Percentiles rank a stretch among this genome's conserved stretches.
Conservation (phyloP, 1,140 invertebrate species). For the Drosophila burlai region DNA sequence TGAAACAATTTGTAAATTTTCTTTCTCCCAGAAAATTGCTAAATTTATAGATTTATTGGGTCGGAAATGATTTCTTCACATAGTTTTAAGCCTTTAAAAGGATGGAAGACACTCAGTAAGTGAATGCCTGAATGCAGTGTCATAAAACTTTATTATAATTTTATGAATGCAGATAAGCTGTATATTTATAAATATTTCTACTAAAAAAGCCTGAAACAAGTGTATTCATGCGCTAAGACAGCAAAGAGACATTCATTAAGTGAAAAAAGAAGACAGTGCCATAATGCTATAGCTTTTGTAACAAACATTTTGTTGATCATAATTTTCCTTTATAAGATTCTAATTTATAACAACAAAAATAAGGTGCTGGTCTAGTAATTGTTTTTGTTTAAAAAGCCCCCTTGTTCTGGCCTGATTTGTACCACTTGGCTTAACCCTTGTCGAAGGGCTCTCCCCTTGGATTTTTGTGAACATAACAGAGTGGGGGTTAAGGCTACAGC, state of each 20-base stretch:
- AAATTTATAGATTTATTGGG: too few relatives aligned
- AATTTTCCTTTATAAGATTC: not conserved
- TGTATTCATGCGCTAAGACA: too few relatives aligned
- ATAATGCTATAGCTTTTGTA: not conserved
- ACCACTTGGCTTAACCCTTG: slow-evolving; percentile 1
- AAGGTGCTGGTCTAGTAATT: too few relatives aligned
- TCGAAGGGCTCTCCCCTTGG: not conserved
- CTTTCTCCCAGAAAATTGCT: too few relatives aligned
- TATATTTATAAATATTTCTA: not conserved
- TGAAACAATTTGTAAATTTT: too few relatives aligned
- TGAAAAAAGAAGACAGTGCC: not conserved
- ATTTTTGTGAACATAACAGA: not conserved
- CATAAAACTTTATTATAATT: too few relatives aligned
- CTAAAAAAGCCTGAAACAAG: not conserved
- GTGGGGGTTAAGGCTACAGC: not conserved
- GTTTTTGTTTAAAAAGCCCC: not conserved
- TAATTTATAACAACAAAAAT: not conserved
- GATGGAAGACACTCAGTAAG: too few relatives aligned
- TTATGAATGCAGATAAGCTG: too few relatives aligned
- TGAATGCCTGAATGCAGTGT: too few relatives aligned
- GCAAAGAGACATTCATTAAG: too few relatives aligned
- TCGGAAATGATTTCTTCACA: too few relatives aligned
- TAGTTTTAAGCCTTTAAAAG: too few relatives aligned
- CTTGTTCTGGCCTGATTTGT: not conserved
- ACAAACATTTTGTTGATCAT: not conserved